Percentiles rank a stretch among this genome's conserved stretches.
phyloP scores from a whole-genome alignment of 2,797 vertebrate species.

The Carduelis carduelis region DNA sequence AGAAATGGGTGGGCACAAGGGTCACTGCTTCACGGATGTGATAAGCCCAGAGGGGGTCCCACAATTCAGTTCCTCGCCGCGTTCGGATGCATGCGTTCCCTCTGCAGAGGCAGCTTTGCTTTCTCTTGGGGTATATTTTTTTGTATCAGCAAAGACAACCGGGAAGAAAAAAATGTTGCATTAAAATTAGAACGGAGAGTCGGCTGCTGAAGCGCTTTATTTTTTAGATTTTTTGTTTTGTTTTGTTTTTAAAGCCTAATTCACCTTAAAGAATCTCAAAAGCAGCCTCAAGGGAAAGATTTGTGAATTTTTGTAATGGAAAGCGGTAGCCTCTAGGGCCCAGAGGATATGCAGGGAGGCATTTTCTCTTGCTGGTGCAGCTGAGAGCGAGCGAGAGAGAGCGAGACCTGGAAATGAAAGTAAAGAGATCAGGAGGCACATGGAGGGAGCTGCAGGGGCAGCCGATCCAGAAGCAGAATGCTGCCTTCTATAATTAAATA shows the following conservation, averaged over 20 bases:
- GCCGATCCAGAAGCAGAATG: conserved; percentile 76
- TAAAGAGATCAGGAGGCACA: conserved; percentile 75
- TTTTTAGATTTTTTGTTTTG: neutral
- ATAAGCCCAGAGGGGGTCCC: neutral
- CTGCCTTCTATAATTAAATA: conserved; percentile 80
- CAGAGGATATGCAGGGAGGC: conserved; percentile 65
- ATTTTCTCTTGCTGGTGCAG: conserved; percentile 69
- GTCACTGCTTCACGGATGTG: neutral
- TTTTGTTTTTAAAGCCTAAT: neutral
- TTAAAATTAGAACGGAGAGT: neutral
- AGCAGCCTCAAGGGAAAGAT: neutral
- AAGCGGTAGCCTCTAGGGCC: conserved; percentile 66
- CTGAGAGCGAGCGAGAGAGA: conserved; percentile 61
- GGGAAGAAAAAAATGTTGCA: neutral
- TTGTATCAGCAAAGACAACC: neutral
- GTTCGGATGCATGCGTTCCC: neutral
- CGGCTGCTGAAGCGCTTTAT: neutral
- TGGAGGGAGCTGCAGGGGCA: conserved; percentile 75
- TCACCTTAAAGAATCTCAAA: conserved; percentile 36
- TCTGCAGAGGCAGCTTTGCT: neutral
- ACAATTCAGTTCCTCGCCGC: neutral
- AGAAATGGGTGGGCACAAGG: neutral
- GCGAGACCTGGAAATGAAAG: conserved; percentile 79
- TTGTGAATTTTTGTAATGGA: neutral
- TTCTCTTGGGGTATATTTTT: neutral